Conservation (phyloP, 2,888 invertebrate species). For the Callimorpha dominula region DNA sequence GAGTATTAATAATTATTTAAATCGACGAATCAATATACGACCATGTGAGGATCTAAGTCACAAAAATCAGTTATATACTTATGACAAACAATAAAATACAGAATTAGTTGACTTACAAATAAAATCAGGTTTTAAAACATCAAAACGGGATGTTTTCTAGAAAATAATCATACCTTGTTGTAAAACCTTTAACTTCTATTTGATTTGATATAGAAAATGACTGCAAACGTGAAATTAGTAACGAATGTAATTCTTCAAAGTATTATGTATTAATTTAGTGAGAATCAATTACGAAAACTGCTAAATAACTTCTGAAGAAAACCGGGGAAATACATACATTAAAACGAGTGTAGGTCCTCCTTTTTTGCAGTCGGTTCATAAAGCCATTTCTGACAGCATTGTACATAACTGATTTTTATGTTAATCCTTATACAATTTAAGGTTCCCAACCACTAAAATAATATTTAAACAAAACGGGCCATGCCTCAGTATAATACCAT, state of each 20-base stretch:
- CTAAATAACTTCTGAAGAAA: too few species aligned
- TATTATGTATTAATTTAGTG: not conserved
- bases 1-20: constrained; percentile 40
- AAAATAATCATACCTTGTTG: not conserved
- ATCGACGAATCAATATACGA: constrained; percentile 26
- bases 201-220: not conserved
- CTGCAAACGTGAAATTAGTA: too few species aligned
- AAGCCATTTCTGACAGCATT: not conserved
- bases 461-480: constrained; percentile 40
- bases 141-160: not conserved
- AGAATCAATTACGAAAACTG: too few species aligned
- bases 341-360: too few species aligned
- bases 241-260: not conserved
- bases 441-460: constrained; percentile 33
- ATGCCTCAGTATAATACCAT: constrained; percentile 43
- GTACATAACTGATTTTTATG: constrained; percentile 7
- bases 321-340: too few species aligned
- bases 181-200: not conserved
- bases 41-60: constrained; percentile 15
- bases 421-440: constrained; percentile 23
- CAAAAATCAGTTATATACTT: constrained; percentile 5
- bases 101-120: not conserved
- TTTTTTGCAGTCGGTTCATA: too few species aligned
- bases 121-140: not conserved
- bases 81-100: not conserved